Evolutionary conservation across 2,113 vertebrate species (phyloP), one percentile per base, ranked within the genome.

Genomic region (Galemys pyrenaicus): DNA sequence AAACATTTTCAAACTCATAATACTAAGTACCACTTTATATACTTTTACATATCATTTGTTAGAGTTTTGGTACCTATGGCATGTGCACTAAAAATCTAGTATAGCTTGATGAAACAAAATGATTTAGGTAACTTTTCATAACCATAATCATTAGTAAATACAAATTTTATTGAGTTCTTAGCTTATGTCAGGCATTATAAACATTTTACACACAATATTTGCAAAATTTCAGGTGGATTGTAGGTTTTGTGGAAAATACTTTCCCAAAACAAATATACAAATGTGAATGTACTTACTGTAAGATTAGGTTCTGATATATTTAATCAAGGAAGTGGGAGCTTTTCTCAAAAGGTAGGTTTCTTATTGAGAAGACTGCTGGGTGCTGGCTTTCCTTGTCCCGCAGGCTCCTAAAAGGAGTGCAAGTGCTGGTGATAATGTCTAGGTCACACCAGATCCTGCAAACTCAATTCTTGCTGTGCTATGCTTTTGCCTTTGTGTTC

Each of bases 101-200:
- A 37, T n/a, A 56, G 16, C 13, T 73, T 81, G 75, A 86, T 51
- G n/a, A 92, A 80, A 65, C 26, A 67, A 78, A 94, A 49, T 87
- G 41, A 67, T 83, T 92, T 74, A 94, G 75, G 30, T 54, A 92
- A 82, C 30, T 24, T 95, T 92, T 94, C 32, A 46, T 91, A 88
- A 56, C 54, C 32, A 32, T 71, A 78, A 65, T 85, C 22, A 79
- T 51, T 86, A 93, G 39, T 67, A 93, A 86, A 80, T 89, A 71
- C 3, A 56, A 79, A 67, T 89, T 89, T 92, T 87, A 39, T 41
- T 88, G 90, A 84, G 46, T 84, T 22, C 11, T 94, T 73, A 71
- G 37, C 70, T 41, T 82, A 70, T 92, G 64, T 60, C 24, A 67
- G 16, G 26, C n/a, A 24, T 88, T 56, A 10, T 82, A 84, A 68